Evolutionary conservation across 37 sponge, comb jelly and placozoan species (phyloP), one percentile per base, ranked within the genome.

Genomic region (Aphrocallistes beatrix): DNA sequence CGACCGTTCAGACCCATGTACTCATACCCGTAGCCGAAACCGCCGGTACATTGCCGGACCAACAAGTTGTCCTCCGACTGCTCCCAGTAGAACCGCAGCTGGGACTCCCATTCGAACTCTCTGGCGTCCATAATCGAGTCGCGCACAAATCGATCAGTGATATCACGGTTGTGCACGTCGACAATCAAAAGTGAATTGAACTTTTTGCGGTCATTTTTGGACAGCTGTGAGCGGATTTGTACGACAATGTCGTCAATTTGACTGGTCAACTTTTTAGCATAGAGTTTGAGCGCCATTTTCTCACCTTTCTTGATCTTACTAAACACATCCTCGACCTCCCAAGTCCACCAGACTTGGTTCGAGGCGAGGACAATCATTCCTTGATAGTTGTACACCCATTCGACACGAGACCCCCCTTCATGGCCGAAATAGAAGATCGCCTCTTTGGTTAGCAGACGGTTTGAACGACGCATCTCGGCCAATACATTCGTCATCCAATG

Each of bases 281-380:
- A 98, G 85, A 89, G 92, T 88, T 98, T 98, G 94, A 98, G 91
- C 36, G 87, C 99, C 93, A 95, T 92, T 50, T 98, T 98, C 91
- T 98, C 99, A 81, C 99, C 99, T 75, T 91, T 95, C 91, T 92
- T 98, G 82, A 98, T 94, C 51, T 95, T 95, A 34, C 82, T 75
- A 85, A 98, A 98, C 83, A 95, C 96, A 86, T 98, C 99, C 84
- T 98, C 99, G 50, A 98, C 99, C 84, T 98, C 99, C 99, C 99
- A 98, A 6, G 96, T 98, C 99, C 99, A 98, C 99, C 99, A 98
- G 38, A 98, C 94, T 88, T 98, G 99, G 83, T 98, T 98, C 38
- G 88, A 51, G 3, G 99, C 94, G 83, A 95, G 87, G 37, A 98
- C 85, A 51, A 98, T 93, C 99, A 98, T 98, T 8, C 99, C 99